A percentile compares a stretch with the other conserved stretches of the same genome.
Evolutionary conservation across 2,888 invertebrate species (phyloP).

Genomic region (Pseudoips prasinana): DNA sequence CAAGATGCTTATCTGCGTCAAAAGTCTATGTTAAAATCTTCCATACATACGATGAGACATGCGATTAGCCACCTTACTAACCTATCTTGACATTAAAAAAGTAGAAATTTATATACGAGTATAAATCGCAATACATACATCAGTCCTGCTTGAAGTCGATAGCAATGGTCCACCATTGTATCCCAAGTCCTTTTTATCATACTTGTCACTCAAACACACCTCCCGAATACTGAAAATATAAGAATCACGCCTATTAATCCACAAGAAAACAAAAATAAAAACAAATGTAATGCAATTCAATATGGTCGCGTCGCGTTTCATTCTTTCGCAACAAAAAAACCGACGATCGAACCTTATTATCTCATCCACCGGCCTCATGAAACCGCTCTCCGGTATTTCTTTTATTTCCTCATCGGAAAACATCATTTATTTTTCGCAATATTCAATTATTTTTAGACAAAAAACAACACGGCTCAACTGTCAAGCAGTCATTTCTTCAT

Average conservation of each 20-base stretch:
- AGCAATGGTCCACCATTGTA: conserved; percentile 53
- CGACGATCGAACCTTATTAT: conserved; percentile 65
- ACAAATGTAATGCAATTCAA: conserved; percentile 44
- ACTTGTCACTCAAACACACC: conserved; percentile 70
- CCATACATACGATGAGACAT: no score
- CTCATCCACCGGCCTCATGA: conserved; percentile 69
- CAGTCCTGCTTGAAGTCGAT: conserved; percentile 52
- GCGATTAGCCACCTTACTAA: no score
- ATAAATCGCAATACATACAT: conserved; percentile 67
- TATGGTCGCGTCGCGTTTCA: conserved; percentile 47
- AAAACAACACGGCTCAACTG: conserved; percentile 52
- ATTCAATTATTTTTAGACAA: conserved; percentile 75
- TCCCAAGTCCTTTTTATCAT: conserved; percentile 62
- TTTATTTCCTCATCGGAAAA: conserved; percentile 78
- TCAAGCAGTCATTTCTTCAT: conserved; percentile 53
- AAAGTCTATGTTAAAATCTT: no score
- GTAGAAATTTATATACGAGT: no score
- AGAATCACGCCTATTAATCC: no score
- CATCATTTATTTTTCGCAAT: conserved; percentile 73
- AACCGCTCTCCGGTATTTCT: conserved; percentile 63
- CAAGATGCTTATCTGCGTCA: no score
- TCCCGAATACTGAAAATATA: conserved; percentile 65
- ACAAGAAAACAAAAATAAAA: conserved; percentile 35
- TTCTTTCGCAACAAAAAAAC: conserved; percentile 39
- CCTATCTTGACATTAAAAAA: no score